Evolutionary conservation across 2,888 invertebrate species (phyloP), one percentile per base, ranked within the genome.

Genomic region (Heliconius erato): DNA sequence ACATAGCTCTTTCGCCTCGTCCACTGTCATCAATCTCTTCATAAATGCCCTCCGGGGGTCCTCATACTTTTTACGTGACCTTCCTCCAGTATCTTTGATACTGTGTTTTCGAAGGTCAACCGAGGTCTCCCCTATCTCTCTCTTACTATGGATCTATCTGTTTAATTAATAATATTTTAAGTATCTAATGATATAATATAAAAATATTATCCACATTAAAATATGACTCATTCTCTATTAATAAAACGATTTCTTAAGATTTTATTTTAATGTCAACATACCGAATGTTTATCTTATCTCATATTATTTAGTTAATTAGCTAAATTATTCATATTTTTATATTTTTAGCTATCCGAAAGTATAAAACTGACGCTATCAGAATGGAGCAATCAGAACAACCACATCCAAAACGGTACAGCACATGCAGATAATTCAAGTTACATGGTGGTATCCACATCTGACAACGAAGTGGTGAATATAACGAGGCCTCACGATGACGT

Each of bases 401-500:
- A 82, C 23, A 88, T 90, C 0, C 92, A 91, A 83, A 95, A 96
- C 81, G 95, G 95, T 0, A 87, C 89, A 3, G 84, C 89, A 0
- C 85, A 89, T 0, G 87, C 89, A 0, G 89, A 90, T 1, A 87
- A 91, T 3, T 92, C 94, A 0, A 90, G 94, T 80, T 95, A 94
- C 84, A 92, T 92, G 91, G 94, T 95, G 16, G 90, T 95, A 0
- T 89, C 94, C 0, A 91, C 92, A 0, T 90, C 87, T 2, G 85
- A 89, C 0, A 85, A 80, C 74, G 94, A 94, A 80, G 92, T 96
- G 0, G 89, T 97, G 44, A 93, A 95, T 83, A 95, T 97, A 80
- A 96, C 96, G 67, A 94, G 97, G 85, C 96, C 96, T 0, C 96
- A 96, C 79, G 97, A 97, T 89, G 97, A 97, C 87, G 94, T 97